Conservation (phyloP, 2,113 vertebrate species). For the Stomatorhinus ivindoensis region DNA sequence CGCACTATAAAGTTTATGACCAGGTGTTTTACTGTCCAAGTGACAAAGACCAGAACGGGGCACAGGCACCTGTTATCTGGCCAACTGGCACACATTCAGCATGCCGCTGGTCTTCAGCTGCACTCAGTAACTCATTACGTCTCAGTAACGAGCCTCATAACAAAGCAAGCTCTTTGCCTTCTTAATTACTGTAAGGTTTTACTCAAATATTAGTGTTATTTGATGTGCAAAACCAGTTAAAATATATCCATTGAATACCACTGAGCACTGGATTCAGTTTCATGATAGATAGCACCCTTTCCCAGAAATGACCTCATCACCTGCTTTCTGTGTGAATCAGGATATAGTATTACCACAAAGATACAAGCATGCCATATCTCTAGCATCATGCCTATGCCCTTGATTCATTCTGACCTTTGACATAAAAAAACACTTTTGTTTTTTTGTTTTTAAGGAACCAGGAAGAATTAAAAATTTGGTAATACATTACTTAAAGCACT, state of each 20-base stretch:
- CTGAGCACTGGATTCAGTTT: not conserved
- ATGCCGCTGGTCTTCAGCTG: not conserved
- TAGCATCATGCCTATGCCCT: not conserved
- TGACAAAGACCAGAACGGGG: slow-evolving; percentile 24
- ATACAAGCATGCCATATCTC: not conserved
- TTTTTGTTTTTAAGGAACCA: not conserved
- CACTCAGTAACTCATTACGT: not conserved
- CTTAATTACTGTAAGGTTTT: not conserved
- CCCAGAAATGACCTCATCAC: not conserved
- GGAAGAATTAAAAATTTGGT: not conserved
- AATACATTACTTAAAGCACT: too few species aligned
- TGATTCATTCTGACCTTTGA: not conserved
- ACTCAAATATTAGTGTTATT: not conserved
- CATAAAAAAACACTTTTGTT: not conserved
- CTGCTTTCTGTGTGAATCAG: not conserved
- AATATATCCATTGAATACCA: not conserved
- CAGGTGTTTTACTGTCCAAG: slow-evolving; percentile 22
- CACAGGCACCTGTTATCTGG: slow-evolving; percentile 48
- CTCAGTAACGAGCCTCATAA: not conserved
- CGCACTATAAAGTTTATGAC: slow-evolving; percentile 36
- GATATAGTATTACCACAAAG: not conserved
- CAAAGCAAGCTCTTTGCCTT: not conserved
- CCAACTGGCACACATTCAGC: too few species aligned
- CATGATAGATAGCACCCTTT: not conserved
- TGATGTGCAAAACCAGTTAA: not conserved